Base-by-base conservation (phyloP, 2,888 invertebrate genomes). In the Pogonocherus hispidulus region DNA sequence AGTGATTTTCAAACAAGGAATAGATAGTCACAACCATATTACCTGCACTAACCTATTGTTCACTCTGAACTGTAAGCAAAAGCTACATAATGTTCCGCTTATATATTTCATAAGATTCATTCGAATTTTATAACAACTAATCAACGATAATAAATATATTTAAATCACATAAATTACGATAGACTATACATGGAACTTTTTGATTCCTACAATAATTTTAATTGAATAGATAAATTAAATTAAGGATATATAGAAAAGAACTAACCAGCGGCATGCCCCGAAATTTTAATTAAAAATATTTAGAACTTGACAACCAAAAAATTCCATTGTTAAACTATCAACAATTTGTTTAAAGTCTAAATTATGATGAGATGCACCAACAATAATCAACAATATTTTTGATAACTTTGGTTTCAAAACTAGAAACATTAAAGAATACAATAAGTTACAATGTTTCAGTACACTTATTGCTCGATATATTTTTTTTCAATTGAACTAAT, bases 341-440 rank as follows among this genome's bases (percentile, higher is more conserved):
- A 52, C 55, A 55, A 41, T 41, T 41, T 20, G 27, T 54, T 41
- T 41, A 52, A 14, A 55, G 14, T 57, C 41, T 57, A 57, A 57
- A 57, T 57, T 59, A 69, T 57, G 41, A 52, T 60, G 47, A 63
- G 22, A 41, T 63, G 47, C 59, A 73, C 63, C 72, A 77, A 75
- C 75, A 75, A 71, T 73, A 76, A 72, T 69, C 64, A 77, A 76
- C 76, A 78, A 77, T 73, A 76, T 74, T 74, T 68, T 70, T 75
- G 76, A 76, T 77, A 69, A 71, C 74, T 78, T 77, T 76, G 74
- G 76, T 77, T 78, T 70, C 69, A 74, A 69, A 76, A 71, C 70
- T 76, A 74, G 69, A 64, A 72, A 68, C 69, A 55, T 56, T 68
- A 55, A 59, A 71, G 20, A 67, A 68, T 68, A 68, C 63, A 70